Percentiles rank a stretch among this genome's conserved stretches.
Evolutionary conservation across 2,113 vertebrate species (phyloP).

Genomic region (Pedionomus torquatus): DNA sequence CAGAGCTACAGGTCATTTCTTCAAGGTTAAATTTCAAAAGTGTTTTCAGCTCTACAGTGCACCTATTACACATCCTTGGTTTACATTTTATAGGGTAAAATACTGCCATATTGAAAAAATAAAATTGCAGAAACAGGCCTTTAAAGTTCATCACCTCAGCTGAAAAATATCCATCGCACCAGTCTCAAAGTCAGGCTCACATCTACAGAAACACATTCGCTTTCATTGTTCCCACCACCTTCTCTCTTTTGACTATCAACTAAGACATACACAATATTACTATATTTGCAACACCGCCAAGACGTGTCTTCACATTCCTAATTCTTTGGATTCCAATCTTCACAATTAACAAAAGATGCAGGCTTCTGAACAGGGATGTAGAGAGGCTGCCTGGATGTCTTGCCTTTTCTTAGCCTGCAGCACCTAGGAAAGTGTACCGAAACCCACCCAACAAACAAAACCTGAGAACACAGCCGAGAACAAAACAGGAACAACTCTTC

Average conservation of each 20-base stretch:
- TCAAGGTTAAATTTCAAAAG: neutral
- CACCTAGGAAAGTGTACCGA: neutral
- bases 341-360: neutral
- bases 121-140: neutral
- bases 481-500: neutral
- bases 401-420: neutral
- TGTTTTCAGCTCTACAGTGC: neutral
- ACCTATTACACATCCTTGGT: neutral
- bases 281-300: fast-evolving
- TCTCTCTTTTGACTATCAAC: neutral
- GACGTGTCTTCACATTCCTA: fast-evolving
- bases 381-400: neutral
- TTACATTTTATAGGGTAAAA: neutral
- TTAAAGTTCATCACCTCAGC: neutral
- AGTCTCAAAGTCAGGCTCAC: neutral
- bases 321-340: neutral
- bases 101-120: neutral
- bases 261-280: neutral
- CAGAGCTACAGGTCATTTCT: neutral
- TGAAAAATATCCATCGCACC: neutral
- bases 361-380: neutral
- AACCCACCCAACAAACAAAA: neutral
- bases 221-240: neutral
- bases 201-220: neutral
- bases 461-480: neutral